Base-by-base conservation (phyloP, 1,140 invertebrate species). In the Caenorhabditis tropicalis region DNA sequence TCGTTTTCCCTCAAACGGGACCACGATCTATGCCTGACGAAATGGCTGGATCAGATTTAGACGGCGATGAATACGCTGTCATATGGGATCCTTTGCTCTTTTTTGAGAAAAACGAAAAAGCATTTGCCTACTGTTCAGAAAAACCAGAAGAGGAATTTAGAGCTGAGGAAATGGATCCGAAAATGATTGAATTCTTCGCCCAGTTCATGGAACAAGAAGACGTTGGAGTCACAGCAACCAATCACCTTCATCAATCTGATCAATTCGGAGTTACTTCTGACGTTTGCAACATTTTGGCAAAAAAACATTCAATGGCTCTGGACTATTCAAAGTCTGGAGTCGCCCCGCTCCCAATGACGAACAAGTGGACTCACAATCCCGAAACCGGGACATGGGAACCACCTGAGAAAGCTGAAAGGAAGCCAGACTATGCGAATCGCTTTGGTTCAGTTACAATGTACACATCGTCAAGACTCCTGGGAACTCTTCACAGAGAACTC, bases 1-100 rank as follows among this genome's bases (percentile, higher is more conserved):
- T 92, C 60, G 91, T 92, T 2, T 92, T 92, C 85, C 90, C 91
- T 15, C n/a, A 84, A n/a, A 84, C 88, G 53, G 91, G 91, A 4
- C 36, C 85, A 31, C 60, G 91, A 79, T 89, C 91, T 10, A 88
- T 90, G 82, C 87, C 90, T 5, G 88, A 91, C 86, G 90, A 92
- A 83, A 91, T 92, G 90, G 89, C 89, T 36, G 87, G 83, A 1
- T 87, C 86, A 33, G 91, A 91, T 87, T 70, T 91, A 15, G 91
- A 91, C 85, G 91, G 91, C 6, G 91, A 91, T 86, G 89, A 91
- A 80, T 91, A 91, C 81, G 85, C 86, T 70, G 87, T 91, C 27
- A 87, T 89, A 16, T 91, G 91, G 91, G 85, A 90, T 58, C 48
- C 83, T 12, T 56, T 88, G 12, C 83, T 90, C 15, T 43, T 90